These are phyloP conservation scores for Halcyon smyrnensis DNA, from an alignment of 2,797 vertebrate species.

Conservation along the genomic window DNA sequence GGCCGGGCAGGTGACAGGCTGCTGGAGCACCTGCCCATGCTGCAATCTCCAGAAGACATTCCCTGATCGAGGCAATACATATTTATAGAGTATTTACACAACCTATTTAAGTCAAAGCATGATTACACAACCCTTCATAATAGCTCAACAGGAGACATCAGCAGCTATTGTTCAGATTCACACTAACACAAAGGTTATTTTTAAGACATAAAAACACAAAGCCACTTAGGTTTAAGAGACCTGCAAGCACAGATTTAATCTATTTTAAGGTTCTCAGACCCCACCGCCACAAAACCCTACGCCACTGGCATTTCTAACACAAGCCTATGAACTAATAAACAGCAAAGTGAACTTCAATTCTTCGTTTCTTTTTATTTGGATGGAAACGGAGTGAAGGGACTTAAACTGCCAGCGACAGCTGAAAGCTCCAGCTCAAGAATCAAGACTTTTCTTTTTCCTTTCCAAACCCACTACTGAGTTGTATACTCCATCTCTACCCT, in stretches of 20 bases:
- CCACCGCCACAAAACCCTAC: not conserved
- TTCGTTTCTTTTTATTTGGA: not conserved
- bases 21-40: not conserved
- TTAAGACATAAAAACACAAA: conserved; percentile 60
- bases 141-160: conserved; percentile 36
- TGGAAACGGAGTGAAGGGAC: not conserved
- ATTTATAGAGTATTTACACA: conserved; percentile 58
- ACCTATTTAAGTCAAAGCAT: not conserved
- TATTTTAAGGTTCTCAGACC: conserved; percentile 24
- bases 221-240: conserved; percentile 50
- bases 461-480: not conserved
- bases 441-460: not conserved
- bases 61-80: conserved; percentile 7
- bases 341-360: not conserved
- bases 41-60: not conserved
- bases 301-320: not conserved
- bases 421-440: not conserved
- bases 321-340: not conserved
- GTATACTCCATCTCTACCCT: not conserved
- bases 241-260: conserved; percentile 3
- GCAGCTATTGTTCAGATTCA: conserved; percentile 48
- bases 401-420: not conserved
- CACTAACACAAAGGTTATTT: conserved; percentile 56
- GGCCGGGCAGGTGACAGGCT: not conserved
- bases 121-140: conserved; percentile 45